These are phyloP conservation scores for Falcaria lacertinaria DNA, from an alignment of 2,888 invertebrate species.

Conservation along the genomic window DNA sequence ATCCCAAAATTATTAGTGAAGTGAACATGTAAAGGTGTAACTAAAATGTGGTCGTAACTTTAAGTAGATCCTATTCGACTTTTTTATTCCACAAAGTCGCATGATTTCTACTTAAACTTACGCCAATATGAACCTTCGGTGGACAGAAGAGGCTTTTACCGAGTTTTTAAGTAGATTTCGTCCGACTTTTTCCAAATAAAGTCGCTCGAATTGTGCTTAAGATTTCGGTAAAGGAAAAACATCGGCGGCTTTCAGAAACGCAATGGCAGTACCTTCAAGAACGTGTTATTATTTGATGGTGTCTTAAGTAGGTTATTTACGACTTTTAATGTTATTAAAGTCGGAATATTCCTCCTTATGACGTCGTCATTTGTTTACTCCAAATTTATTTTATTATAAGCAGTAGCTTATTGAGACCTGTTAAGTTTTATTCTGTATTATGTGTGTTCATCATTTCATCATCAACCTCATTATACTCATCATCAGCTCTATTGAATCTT, in stretches of 20 bases:
- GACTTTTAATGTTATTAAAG: constrained; percentile 9
- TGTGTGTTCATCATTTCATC: too few relatives aligned
- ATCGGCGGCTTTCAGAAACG: neutral
- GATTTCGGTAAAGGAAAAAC: neutral
- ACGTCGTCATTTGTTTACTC: constrained; percentile 3
- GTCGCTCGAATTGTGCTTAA: neutral
- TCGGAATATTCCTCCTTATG: constrained; percentile 12
- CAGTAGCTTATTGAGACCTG: too few relatives aligned
- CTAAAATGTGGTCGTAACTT: constrained; percentile 6
- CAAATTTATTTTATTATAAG: too few relatives aligned
- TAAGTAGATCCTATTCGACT: constrained; percentile 29
- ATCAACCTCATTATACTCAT: too few relatives aligned
- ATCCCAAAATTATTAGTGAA: neutral
- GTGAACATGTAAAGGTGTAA: neutral
- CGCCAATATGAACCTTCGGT: neutral
- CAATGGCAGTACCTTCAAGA: neutral
- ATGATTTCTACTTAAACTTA: constrained; percentile 18
- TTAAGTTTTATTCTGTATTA: too few relatives aligned
- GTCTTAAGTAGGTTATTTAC: constrained; percentile 21
- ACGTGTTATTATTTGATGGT: neutral
- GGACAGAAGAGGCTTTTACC: constrained; percentile 5
- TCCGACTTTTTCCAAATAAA: constrained; percentile 19
- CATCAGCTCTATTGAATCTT: too few relatives aligned
- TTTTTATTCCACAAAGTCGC: constrained; percentile 12
- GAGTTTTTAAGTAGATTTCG: constrained; percentile 32